Evolutionary conservation across 1,140 invertebrate species (phyloP).

Genomic region (Pseudomyrmex concolor): DNA sequence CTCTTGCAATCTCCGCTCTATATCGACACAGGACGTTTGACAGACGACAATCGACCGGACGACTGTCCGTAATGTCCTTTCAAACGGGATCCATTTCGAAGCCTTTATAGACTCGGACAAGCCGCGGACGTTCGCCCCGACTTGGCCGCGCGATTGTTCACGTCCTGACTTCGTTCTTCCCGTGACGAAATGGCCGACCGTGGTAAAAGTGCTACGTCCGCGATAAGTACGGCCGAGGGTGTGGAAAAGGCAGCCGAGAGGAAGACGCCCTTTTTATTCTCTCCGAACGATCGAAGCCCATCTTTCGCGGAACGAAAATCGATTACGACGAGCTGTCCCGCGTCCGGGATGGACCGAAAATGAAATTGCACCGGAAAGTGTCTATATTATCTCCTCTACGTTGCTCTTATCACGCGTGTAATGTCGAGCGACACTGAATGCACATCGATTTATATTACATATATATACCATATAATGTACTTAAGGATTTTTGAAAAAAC

Average conservation of each 20-base stretch:
- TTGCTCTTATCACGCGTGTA: slow-evolving; percentile 8
- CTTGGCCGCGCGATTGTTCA: slow-evolving; percentile 67
- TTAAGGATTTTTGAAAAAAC: too few relatives aligned
- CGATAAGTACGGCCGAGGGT: slow-evolving; percentile 63
- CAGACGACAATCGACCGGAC: slow-evolving; percentile 62
- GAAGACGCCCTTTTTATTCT: slow-evolving; percentile 59
- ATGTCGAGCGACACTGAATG: neutral
- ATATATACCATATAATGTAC: too few relatives aligned
- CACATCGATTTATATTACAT: slow-evolving; percentile 6
- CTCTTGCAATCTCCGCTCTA: neutral
- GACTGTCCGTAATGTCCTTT: slow-evolving; percentile 56
- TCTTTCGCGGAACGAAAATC: slow-evolving; percentile 67
- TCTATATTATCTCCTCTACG: slow-evolving; percentile 68
- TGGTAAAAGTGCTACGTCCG: slow-evolving; percentile 71
- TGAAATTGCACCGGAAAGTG: slow-evolving; percentile 73
- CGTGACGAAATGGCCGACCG: slow-evolving; percentile 68
- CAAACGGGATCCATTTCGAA: slow-evolving; percentile 56
- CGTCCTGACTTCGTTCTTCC: slow-evolving; percentile 52
- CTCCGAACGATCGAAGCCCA: slow-evolving; percentile 55
- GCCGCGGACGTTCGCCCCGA: slow-evolving; percentile 67
- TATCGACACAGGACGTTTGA: slow-evolving; percentile 49
- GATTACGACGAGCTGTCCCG: slow-evolving; percentile 70
- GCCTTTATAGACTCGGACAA: slow-evolving; percentile 66
- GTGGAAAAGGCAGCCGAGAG: slow-evolving; percentile 39
- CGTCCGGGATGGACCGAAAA: slow-evolving; percentile 68